Percentiles rank a stretch among this genome's conserved stretches.
phyloP scores from a whole-genome alignment of 2,797 vertebrate genomes.

The Clamator glandarius region DNA sequence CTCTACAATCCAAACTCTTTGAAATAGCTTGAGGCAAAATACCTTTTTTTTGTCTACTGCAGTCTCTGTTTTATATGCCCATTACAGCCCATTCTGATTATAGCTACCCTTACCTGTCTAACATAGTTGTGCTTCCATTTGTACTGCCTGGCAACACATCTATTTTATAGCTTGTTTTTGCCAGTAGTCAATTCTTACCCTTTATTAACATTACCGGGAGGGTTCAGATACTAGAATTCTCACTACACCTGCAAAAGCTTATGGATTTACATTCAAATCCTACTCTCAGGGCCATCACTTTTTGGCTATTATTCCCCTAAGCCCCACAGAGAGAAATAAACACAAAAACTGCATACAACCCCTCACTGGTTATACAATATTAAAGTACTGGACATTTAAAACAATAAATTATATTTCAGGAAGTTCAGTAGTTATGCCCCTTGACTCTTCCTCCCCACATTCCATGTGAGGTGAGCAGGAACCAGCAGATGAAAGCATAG shows the following conservation, averaged over 20 bases:
- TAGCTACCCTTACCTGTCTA: background rate
- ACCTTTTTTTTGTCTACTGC: background rate
- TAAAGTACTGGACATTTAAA: background rate
- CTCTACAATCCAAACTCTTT: background rate
- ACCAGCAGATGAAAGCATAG: background rate
- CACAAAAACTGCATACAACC: background rate
- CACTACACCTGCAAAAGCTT: background rate
- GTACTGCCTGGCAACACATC: background rate
- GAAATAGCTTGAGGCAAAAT: background rate
- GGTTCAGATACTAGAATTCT: background rate
- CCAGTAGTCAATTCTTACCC: background rate
- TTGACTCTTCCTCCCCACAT: background rate
- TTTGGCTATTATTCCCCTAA: background rate
- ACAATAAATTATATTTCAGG: background rate
- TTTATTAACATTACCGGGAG: background rate
- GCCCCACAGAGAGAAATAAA: background rate
- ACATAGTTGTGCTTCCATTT: background rate
- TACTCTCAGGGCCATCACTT: background rate
- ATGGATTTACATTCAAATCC: background rate
- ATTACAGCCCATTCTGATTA: background rate
- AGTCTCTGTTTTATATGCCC: background rate
- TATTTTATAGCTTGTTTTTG: background rate
- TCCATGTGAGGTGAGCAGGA: background rate
- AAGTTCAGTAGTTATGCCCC: background rate
- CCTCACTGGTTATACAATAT: background rate